These are phyloP conservation scores for Lytechinus variegatus DNA, from an alignment of 35 echinoderm and acorn worm genomes.

Conservation along the genomic window DNA sequence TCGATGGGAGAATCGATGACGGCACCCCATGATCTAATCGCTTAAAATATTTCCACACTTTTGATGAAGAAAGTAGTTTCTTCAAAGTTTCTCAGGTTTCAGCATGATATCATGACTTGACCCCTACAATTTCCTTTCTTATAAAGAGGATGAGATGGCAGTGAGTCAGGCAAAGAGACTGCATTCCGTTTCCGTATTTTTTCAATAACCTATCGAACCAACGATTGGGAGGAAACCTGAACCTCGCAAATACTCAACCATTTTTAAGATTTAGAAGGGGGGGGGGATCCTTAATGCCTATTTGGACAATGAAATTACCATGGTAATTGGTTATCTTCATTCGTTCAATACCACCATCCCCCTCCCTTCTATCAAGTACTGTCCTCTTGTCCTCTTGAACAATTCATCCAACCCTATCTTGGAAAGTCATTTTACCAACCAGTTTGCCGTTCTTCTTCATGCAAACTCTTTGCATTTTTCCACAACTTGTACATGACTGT, in stretches of 20 bases:
- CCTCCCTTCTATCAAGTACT: not conserved
- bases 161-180: not conserved
- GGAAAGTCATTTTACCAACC: not conserved
- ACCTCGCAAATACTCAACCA: slow-evolving; percentile 16
- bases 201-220: slow-evolving; percentile 19
- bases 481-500: not conserved
- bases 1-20: slow-evolving; percentile 28
- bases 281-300: slow-evolving; percentile 20
- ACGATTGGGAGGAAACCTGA: not conserved
- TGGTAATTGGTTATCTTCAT: not conserved
- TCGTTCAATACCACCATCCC: not conserved
- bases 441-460: not conserved
- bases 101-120: not conserved
- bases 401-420: not conserved
- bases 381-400: not conserved
- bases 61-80: not conserved
- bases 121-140: not conserved
- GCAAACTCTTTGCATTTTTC: not conserved
- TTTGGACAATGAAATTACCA: slow-evolving; percentile 47
- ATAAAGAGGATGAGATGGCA: not conserved
- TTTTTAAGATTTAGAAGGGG: not conserved
- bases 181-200: not conserved
- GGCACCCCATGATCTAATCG: not conserved
- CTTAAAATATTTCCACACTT: not conserved
- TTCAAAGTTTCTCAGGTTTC: slow-evolving; percentile 22